Percentiles rank a stretch among this genome's conserved stretches.
Evolutionary conservation across 2,888 invertebrate species (phyloP).

Genomic region (Brachypalpus laphriformis): DNA sequence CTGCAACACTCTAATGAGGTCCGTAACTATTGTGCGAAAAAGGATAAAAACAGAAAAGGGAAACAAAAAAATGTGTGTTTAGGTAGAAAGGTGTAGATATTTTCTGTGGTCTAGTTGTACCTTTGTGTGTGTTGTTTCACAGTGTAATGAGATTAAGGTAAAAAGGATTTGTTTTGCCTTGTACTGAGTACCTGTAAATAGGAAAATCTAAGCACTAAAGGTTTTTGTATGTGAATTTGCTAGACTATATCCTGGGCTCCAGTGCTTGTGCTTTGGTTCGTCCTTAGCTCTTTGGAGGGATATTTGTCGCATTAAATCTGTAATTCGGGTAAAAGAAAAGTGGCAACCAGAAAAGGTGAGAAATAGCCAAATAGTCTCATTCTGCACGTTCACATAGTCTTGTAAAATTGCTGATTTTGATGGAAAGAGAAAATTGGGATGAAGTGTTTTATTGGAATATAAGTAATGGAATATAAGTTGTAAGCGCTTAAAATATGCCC

Average conservation of each 20-base stretch:
- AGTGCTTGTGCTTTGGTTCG: not conserved
- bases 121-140: not conserved
- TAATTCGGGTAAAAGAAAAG: not conserved
- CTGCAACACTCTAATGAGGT: conserved; percentile 15
- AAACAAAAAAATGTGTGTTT: not conserved
- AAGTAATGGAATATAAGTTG: no score
- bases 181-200: not conserved
- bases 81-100: not conserved
- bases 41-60: not conserved
- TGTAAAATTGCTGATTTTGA: not conserved
- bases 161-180: conserved; percentile 3
- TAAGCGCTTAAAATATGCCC: no score
- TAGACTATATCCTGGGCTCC: not conserved
- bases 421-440: not conserved
- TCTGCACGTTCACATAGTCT: not conserved
- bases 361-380: not conserved
- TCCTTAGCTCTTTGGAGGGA: not conserved
- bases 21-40: conserved; percentile 2
- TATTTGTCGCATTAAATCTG: not conserved
- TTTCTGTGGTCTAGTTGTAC: not conserved
- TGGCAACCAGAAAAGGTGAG: not conserved
- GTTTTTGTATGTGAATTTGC: not conserved
- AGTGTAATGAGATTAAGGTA: conserved; percentile 7
- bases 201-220: not conserved
- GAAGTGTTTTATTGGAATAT: no score